These are phyloP conservation scores for Tyrannus savana DNA, from an alignment of 2,113 vertebrate genomes.

Conservation along the genomic window DNA sequence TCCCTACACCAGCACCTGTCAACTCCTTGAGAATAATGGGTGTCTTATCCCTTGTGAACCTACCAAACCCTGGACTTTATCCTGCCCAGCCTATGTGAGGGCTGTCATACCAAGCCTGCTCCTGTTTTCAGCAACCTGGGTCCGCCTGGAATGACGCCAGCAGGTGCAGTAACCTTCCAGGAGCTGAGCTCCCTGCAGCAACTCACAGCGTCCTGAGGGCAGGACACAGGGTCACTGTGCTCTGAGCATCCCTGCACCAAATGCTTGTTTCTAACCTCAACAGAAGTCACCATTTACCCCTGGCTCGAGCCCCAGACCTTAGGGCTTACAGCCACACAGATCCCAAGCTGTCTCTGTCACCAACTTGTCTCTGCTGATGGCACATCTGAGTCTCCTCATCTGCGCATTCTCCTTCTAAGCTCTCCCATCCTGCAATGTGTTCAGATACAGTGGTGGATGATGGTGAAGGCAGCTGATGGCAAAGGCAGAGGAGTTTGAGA, in stretches of 20 bases:
- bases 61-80: background rate
- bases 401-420: background rate
- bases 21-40: background rate
- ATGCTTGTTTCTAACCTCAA: background rate
- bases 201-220: background rate
- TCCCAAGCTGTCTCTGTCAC: background rate
- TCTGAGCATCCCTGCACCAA: background rate
- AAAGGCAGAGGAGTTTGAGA: background rate
- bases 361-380: background rate
- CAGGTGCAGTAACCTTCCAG: background rate
- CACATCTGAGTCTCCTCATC: background rate
- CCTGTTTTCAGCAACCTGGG: constrained; percentile 20
- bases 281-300: background rate
- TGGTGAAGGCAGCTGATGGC: background rate
- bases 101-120: background rate
- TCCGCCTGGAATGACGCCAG: background rate
- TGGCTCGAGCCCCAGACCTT: background rate
- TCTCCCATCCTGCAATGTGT: background rate
- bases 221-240: background rate
- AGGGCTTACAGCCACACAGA: background rate
- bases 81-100: background rate
- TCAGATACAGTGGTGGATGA: fast-evolving
- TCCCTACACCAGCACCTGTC: background rate
- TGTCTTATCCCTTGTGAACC: background rate
- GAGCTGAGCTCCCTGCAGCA: background rate